Percentiles rank a stretch among this genome's conserved stretches.
Conservation (phyloP, 1,140 invertebrate genomes). For the Drosophila kepulauana region DNA sequence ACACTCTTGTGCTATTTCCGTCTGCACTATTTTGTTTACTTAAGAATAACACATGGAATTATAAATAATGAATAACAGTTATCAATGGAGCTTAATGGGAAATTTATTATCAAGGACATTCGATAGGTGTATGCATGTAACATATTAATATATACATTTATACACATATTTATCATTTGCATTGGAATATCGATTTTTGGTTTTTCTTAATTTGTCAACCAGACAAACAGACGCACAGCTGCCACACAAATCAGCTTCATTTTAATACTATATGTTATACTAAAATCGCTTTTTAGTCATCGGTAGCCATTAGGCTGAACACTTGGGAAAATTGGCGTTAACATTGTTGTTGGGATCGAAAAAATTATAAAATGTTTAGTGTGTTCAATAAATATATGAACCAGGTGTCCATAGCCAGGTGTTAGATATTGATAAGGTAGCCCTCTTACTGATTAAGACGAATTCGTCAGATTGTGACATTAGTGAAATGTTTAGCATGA, state of each 20-base stretch:
- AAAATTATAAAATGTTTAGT: conserved; percentile 63
- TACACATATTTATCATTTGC: conserved; percentile 21
- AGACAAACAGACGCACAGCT: too few relatives aligned
- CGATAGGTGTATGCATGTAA: conserved; percentile 1
- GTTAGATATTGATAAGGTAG: conserved; percentile 59
- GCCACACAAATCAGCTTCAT: too few relatives aligned
- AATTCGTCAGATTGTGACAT: conserved; percentile 9
- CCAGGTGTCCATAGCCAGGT: conserved; percentile 73
- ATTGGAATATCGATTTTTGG: conserved; percentile 5
- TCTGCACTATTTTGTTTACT: conserved; percentile 23
- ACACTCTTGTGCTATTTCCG: conserved; percentile 8
- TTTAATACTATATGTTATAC: too few relatives aligned
- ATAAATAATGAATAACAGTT: conserved; percentile 40
- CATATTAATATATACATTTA: conserved; percentile 1
- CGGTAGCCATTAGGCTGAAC: background rate
- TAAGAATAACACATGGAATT: conserved; percentile 31
- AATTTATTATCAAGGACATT: conserved; percentile 23
- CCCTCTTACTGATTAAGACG: conserved; percentile 35
- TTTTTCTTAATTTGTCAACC: background rate
- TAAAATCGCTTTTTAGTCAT: background rate
- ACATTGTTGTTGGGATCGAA: conserved; percentile 7
- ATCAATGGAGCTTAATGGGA: conserved; percentile 16
- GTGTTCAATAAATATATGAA: conserved; percentile 56
- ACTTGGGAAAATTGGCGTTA: background rate
- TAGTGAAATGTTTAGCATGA: conserved; percentile 19